Conservation (phyloP, 2,888 invertebrate genomes). For the Salpingus planirostris region DNA sequence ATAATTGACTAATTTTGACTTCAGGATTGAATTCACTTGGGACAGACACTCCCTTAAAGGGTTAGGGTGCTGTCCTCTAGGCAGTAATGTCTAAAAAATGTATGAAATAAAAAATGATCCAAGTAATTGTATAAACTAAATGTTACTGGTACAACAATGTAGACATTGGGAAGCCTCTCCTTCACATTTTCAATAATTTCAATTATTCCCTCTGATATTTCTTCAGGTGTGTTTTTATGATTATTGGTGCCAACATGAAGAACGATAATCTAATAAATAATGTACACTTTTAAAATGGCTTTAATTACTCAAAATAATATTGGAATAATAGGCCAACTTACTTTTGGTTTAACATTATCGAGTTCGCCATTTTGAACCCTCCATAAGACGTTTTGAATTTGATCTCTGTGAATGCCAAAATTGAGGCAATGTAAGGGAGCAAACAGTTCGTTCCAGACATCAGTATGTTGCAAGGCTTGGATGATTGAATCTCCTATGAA, state of each 20-base stretch:
- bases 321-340: too few species aligned
- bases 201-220: slow-evolving; percentile 72
- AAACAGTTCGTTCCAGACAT: slow-evolving; percentile 85
- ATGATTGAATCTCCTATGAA: slow-evolving; percentile 86
- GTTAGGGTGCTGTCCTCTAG: slow-evolving; percentile 81
- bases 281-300: too few species aligned
- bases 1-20: slow-evolving; percentile 51
- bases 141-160: slow-evolving; percentile 79
- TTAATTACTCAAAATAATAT: too few species aligned
- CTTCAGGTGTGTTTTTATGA: slow-evolving; percentile 66
- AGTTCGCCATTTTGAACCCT: slow-evolving; percentile 82
- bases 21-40: slow-evolving; percentile 65
- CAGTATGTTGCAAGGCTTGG: slow-evolving; percentile 71
- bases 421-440: slow-evolving; percentile 87
- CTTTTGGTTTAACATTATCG: slow-evolving; percentile 82
- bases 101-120: slow-evolving; percentile 10
- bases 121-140: too few species aligned
- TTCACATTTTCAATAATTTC: slow-evolving; percentile 67
- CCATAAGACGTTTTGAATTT: slow-evolving; percentile 85
- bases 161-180: slow-evolving; percentile 68
- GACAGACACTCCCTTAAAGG: slow-evolving; percentile 66
- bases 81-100: slow-evolving; percentile 68
- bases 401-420: slow-evolving; percentile 82
- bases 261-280: too few species aligned
- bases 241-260: slow-evolving; percentile 86